Conservation (phyloP, 2,888 invertebrate genomes). For the Bugulina stolonifera region DNA sequence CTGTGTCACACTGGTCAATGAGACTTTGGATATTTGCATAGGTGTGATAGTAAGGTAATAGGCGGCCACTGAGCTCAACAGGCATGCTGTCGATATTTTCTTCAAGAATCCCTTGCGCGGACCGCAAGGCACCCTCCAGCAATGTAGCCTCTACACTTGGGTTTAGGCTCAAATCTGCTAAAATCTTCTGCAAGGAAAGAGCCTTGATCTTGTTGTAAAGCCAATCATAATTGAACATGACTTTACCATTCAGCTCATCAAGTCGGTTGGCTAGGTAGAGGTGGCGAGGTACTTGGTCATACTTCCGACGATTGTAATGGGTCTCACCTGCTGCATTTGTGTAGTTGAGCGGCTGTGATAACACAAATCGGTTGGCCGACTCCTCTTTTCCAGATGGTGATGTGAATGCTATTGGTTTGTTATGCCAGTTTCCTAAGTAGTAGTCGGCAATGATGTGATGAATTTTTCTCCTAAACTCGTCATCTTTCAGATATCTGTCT, state of each 20-base stretch:
- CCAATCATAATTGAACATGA: conserved; percentile 51
- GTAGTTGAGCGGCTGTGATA: conserved; percentile 42
- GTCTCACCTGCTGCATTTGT: conserved; percentile 31
- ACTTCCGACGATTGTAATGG: conserved; percentile 46
- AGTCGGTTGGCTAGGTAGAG: conserved; percentile 43
- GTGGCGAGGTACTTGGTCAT: conserved; percentile 48
- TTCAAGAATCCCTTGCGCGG: conserved; percentile 39
- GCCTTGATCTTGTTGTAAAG: conserved; percentile 49
- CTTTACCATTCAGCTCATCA: conserved; percentile 43
- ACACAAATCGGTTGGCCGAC: conserved; percentile 36
- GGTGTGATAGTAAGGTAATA: conserved; percentile 44
- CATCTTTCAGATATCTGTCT: conserved; percentile 37
- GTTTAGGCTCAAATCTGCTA: conserved; percentile 45
- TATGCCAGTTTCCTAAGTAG: conserved; percentile 45
- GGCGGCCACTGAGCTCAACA: conserved; percentile 46
- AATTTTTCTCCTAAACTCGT: conserved; percentile 32
- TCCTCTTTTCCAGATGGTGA: not conserved
- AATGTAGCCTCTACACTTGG: conserved; percentile 43
- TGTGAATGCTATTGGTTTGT: conserved; percentile 35
- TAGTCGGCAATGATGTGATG: conserved; percentile 49
- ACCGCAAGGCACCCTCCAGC: conserved; percentile 41
- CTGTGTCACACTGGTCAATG: conserved; percentile 44
- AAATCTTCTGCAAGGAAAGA: conserved; percentile 43
- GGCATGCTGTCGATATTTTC: conserved; percentile 43
- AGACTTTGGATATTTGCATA: conserved; percentile 44